These are phyloP conservation scores for Clupea harengus DNA, from an alignment of 2,113 vertebrate species.

Conservation along the genomic window DNA sequence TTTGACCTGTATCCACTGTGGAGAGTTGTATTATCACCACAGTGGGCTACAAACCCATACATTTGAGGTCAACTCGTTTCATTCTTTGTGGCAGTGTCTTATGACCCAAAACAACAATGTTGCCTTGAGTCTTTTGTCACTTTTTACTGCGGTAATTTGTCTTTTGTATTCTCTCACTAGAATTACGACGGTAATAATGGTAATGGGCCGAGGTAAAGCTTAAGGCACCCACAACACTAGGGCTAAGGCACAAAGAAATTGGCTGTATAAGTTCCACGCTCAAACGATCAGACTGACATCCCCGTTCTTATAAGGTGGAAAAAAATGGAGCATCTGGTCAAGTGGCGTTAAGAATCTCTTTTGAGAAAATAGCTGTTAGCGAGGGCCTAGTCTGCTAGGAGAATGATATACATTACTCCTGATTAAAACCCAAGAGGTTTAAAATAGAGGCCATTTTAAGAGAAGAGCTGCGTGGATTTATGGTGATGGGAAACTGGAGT, in stretches of 20 bases:
- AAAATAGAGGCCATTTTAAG: slow-evolving; percentile 35
- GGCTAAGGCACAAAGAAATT: slow-evolving; percentile 39
- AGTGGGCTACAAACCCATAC: slow-evolving; percentile 7
- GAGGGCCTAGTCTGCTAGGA: neutral
- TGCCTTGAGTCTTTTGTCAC: neutral
- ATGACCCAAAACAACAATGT: slow-evolving; percentile 36
- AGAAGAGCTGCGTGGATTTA: slow-evolving; percentile 51
- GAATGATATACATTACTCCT: slow-evolving; percentile 31
- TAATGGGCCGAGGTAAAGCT: slow-evolving; percentile 1
- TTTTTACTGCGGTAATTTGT: slow-evolving; percentile 34
- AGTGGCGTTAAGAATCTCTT: slow-evolving; percentile 38
- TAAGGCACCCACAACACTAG: slow-evolving; percentile 10
- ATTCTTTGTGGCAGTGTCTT: slow-evolving; percentile 28
- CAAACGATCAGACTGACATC: slow-evolving; percentile 37
- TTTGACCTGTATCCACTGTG: neutral
- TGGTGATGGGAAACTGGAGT: slow-evolving; percentile 46
- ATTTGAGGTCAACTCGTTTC: slow-evolving; percentile 30
- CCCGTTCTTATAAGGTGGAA: slow-evolving; percentile 34
- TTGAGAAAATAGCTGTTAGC: slow-evolving; percentile 22
- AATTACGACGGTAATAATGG: slow-evolving; percentile 43
- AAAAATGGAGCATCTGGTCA: slow-evolving; percentile 49
- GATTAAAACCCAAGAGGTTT: slow-evolving; percentile 40
- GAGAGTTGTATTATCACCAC: slow-evolving; percentile 1
- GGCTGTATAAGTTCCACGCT: slow-evolving; percentile 40
- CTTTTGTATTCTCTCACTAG: slow-evolving; percentile 16